A percentile compares a stretch with the other conserved stretches of the same genome.
Evolutionary conservation across 2,888 invertebrate genomes (phyloP).

Genomic region (Drosophila yooni): DNA sequence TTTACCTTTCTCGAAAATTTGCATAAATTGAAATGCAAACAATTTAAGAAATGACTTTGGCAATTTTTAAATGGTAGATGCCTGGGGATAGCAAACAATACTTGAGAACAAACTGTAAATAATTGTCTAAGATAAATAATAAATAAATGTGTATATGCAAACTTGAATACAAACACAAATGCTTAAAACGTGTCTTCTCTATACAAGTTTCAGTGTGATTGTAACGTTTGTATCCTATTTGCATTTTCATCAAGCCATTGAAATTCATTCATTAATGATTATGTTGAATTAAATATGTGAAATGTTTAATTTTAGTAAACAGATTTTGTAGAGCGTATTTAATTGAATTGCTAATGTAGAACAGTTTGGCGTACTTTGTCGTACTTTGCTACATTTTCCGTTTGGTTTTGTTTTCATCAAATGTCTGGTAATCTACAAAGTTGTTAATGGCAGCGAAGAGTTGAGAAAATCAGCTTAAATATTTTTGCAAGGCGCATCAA

Average conservation of each 20-base stretch:
- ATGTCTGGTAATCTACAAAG: not conserved
- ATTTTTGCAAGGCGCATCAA: not conserved
- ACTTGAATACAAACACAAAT: not conserved
- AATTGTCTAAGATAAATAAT: not conserved
- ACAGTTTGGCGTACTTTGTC: not conserved
- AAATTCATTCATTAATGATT: not conserved
- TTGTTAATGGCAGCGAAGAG: not conserved
- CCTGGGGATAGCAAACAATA: constrained; percentile 14
- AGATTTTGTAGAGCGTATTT: not conserved
- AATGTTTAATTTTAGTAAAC: not conserved
- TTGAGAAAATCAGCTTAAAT: constrained; percentile 5
- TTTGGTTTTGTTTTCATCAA: not conserved
- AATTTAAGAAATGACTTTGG: constrained; percentile 32
- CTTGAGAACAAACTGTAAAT: not conserved
- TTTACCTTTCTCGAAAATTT: constrained; percentile 52
- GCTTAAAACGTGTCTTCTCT: not conserved
- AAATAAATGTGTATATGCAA: not conserved
- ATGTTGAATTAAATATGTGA: not conserved
- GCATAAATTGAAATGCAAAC: constrained; percentile 58
- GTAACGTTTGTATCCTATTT: not conserved
- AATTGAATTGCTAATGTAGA: not conserved
- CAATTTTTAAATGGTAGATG: constrained; percentile 19
- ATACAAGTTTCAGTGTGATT: not conserved
- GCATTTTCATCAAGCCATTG: not conserved
- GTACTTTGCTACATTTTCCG: not conserved